phyloP scores from a whole-genome alignment of 2,797 vertebrate genomes.

The Nannoperca australis region DNA sequence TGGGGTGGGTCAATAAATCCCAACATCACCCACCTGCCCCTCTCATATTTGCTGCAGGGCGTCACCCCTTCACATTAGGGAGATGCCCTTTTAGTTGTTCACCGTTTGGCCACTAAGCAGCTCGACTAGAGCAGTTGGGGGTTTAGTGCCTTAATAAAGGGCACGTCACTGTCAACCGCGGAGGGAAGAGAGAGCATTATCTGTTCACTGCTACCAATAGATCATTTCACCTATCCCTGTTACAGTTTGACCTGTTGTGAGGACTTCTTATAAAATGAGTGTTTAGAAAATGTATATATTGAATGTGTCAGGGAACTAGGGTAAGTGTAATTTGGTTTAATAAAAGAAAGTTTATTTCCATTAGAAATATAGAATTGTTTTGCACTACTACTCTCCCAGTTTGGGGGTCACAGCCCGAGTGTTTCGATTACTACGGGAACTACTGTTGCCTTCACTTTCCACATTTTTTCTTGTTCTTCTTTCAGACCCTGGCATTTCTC shows the following conservation, averaged over 20 bases:
- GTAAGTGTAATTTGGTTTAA: constrained; percentile 24
- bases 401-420: too few species aligned
- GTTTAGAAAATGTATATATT: constrained; percentile 6
- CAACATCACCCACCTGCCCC: background rate
- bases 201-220: constrained; percentile 42
- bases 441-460: too few species aligned
- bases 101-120: constrained; percentile 51
- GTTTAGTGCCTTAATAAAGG: constrained; percentile 65
- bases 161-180: constrained; percentile 62
- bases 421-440: too few species aligned
- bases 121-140: constrained; percentile 43
- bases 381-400: too few species aligned
- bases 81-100: constrained; percentile 62
- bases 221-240: constrained; percentile 18
- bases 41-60: constrained; percentile 53
- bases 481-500: too few species aligned
- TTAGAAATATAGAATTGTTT: background rate
- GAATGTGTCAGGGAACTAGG: constrained; percentile 5
- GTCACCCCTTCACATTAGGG: constrained; percentile 57
- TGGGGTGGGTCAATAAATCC: constrained; percentile 29
- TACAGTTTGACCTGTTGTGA: constrained; percentile 23
- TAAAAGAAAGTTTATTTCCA: constrained; percentile 12
- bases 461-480: too few species aligned
- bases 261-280: constrained; percentile 5
- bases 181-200: constrained; percentile 30